Conservation (phyloP, 2,888 invertebrate genomes). For the Bimastos eiseni region DNA sequence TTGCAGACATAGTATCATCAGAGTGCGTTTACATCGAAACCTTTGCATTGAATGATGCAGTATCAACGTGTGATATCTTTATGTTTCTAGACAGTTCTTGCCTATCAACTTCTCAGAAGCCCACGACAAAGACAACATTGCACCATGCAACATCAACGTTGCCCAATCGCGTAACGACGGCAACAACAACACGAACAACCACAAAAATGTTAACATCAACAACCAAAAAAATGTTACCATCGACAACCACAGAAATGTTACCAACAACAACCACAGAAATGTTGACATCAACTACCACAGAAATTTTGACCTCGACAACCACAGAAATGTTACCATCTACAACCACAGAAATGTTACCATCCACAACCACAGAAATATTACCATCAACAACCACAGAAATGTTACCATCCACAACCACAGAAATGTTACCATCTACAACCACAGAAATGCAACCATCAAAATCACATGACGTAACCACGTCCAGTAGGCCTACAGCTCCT, state of each 20-base stretch:
- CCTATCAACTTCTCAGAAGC: background rate
- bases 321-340: too few species aligned
- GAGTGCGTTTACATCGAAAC: background rate
- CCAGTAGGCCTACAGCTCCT: background rate
- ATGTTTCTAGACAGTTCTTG: background rate
- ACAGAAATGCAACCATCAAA: background rate
- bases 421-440: too few species aligned
- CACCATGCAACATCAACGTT: background rate
- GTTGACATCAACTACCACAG: background rate
- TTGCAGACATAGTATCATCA: background rate
- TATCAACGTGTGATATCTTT: background rate
- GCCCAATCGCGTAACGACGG: background rate
- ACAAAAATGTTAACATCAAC: background rate
- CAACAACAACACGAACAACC: background rate
- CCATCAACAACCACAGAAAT: background rate
- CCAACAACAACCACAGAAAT: background rate
- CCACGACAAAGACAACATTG: background rate
- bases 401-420: background rate
- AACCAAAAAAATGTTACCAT: background rate
- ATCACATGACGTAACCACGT: background rate
- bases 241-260: background rate
- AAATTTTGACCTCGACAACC: background rate
- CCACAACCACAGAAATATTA: background rate
- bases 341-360: background rate
- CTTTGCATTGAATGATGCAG: background rate